Percentiles rank a stretch among this genome's conserved stretches.
Evolutionary conservation across 2,888 invertebrate species (phyloP).

Genomic region (Gibbula magus): DNA sequence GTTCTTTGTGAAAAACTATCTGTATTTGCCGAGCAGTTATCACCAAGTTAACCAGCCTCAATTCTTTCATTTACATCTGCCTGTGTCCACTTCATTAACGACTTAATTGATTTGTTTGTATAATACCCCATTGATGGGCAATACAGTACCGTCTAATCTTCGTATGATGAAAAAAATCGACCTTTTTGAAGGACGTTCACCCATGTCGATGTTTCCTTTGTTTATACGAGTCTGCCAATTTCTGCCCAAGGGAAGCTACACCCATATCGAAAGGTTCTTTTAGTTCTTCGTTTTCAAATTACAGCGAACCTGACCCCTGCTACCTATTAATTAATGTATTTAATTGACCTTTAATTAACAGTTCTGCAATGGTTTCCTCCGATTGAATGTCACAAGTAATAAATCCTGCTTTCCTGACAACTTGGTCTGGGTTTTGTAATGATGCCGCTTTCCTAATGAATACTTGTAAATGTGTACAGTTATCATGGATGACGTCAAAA

Average conservation of each 20-base stretch:
- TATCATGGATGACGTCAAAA: neutral
- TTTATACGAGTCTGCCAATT: conserved; percentile 1
- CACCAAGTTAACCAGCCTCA: conserved; percentile 4
- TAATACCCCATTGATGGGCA: neutral
- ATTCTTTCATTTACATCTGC: neutral
- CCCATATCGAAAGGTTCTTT: neutral
- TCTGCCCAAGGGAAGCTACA: neutral
- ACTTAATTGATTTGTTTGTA: conserved; percentile 20
- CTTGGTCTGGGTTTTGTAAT: neutral
- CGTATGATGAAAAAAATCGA: conserved; percentile 1
- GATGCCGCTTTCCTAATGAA: neutral
- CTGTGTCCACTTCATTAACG: neutral
- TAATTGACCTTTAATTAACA: conserved; percentile 20
- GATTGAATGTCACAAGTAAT: conserved; percentile 16
- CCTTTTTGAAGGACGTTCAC: conserved; percentile 5
- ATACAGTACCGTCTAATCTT: conserved; percentile 10
- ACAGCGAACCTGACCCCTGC: neutral
- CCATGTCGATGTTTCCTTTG: conserved; percentile 11
- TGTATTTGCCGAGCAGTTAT: conserved; percentile 15
- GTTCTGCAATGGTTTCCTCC: neutral
- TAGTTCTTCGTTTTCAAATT: neutral
- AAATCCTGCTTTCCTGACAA: conserved; percentile 10
- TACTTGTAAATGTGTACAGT: neutral
- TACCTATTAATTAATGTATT: conserved; percentile 16
- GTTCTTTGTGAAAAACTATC: conserved; percentile 9